Evolutionary conservation across 2,113 vertebrate species (phyloP), one percentile per base, ranked within the genome.

Genomic region (Trematomus loennbergii): DNA sequence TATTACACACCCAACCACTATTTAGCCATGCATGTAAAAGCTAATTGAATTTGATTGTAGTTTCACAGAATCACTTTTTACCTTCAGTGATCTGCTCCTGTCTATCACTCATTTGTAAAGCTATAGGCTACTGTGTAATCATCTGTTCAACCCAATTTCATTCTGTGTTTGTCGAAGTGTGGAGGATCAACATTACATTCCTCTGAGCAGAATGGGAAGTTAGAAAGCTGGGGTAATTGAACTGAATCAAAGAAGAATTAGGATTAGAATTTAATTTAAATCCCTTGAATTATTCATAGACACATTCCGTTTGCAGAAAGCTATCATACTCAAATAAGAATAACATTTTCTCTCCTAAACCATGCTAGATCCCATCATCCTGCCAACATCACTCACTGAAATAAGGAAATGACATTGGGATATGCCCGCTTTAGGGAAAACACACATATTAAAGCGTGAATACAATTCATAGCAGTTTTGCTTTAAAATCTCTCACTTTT

Each of bases 271-370:
- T 81, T 46, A 57, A 87, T 87, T 87, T 75, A 75, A 85, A 72
- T 57, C 20, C 17, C 17, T 17, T 87, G 62, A 88, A 87, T 88
- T 84, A 85, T 88, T 90, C 75, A 86, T 88, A 69, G 29, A 69
- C 50, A 49, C 58, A 73, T 66, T 79, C 33, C 18, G 55, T 71
- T 82, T 69, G 72, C 61, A 86, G 81, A 75, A 59, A 25, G 65
- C 65, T 67, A 86, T 83, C 57, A 64, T 43, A 53, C 67, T 75
- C 58, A 67, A 63, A 69, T 40, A 63, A 75, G 17, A 80, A 81
- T 66, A 81, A 76, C 45, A 59, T 72, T 85, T 80, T 67, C 22
- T 29, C 53, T 79, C 54, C 69, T 40, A 85, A 83, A 79, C 70
- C 57, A 46, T 20, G 10, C 16, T 57, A 29, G n/a, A 77, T 81